Evolutionary conservation across 2,797 vertebrate species (phyloP).

Genomic region (Trachurus trachurus): DNA sequence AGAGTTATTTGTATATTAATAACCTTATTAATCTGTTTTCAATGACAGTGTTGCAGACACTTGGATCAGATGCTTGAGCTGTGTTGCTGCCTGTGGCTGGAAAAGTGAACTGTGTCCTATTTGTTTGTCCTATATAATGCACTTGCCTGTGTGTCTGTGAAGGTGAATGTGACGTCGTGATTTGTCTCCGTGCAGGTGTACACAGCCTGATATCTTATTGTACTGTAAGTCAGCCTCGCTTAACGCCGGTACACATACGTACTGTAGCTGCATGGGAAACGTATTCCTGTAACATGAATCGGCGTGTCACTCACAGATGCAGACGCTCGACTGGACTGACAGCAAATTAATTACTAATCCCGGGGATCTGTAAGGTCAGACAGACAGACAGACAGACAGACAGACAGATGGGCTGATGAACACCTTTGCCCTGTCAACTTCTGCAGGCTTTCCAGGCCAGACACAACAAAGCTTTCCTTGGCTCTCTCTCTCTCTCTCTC

Average conservation of each 20-base stretch:
- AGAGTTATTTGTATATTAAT: background rate
- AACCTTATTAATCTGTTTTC: background rate
- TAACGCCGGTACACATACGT: background rate
- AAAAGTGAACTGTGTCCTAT: constrained; percentile 26
- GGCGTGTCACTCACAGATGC: background rate
- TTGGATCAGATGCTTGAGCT: constrained; percentile 6
- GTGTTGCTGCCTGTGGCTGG: constrained; percentile 3
- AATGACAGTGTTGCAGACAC: background rate
- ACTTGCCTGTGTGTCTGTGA: constrained; percentile 18
- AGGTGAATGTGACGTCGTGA: constrained; percentile 23
- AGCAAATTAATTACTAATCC: constrained; percentile 21
- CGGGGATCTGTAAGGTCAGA: constrained; percentile 22
- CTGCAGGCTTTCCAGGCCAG: constrained; percentile 43
- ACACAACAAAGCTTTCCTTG: constrained; percentile 48
- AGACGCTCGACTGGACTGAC: background rate
- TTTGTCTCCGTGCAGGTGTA: constrained; percentile 7
- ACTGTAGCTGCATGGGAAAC: background rate
- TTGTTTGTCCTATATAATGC: constrained; percentile 37
- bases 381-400: background rate
- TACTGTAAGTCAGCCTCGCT: background rate
- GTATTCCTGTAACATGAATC: background rate
- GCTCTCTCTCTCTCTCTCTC: background rate
- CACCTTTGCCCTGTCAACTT: constrained; percentile 52
- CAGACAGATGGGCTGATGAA: constrained; percentile 41
- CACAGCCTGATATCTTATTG: constrained; percentile 10